Percentiles rank a stretch among this genome's conserved stretches.
phyloP scores from a whole-genome alignment of 2,797 vertebrate genomes.

The Malacoctenus gilli region DNA sequence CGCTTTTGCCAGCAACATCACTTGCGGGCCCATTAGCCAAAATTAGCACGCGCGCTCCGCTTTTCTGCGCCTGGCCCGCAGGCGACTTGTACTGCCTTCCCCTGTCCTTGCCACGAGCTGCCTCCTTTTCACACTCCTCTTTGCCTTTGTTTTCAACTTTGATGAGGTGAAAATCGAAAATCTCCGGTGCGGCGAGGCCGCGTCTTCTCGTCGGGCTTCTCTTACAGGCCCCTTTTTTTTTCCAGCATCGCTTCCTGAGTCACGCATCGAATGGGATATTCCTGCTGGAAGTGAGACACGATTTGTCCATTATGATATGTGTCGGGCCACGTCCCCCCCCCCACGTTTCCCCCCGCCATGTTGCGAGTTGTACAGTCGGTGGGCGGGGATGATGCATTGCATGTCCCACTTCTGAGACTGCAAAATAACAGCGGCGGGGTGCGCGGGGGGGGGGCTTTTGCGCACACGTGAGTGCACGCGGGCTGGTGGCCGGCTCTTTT shows the following conservation, averaged over 20 bases:
- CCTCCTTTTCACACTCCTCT: conserved; percentile 52
- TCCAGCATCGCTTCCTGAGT: conserved; percentile 30
- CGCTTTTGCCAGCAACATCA: conserved; percentile 52
- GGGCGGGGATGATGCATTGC: conserved; percentile 37
- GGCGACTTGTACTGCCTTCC: too few relatives aligned
- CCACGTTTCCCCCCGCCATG: conserved; percentile 50
- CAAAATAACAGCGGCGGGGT: too few relatives aligned
- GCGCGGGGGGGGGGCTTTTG: too few relatives aligned
- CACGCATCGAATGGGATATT: conserved; percentile 31
- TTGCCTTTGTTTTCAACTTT: conserved; percentile 42
- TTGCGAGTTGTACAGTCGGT: conserved; percentile 34
- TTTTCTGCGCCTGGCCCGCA: too few relatives aligned
- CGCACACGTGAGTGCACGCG: conserved; percentile 62
- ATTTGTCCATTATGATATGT: conserved; percentile 53
- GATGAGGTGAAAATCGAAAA: conserved; percentile 41
- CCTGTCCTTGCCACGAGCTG: conserved; percentile 65
- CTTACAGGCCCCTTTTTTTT: too few relatives aligned
- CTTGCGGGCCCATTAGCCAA: conserved; percentile 69
- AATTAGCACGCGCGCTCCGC: conserved; percentile 59
- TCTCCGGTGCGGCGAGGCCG: conserved; percentile 25
- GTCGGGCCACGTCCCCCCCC: too few relatives aligned
- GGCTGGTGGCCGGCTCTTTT: too few relatives aligned
- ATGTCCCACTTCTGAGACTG: too few relatives aligned
- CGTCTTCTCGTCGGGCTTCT: too few relatives aligned
- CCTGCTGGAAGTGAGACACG: conserved; percentile 35